These are phyloP conservation scores for Caenorhabditis sinica DNA, from an alignment of 2,888 invertebrate genomes.

Conservation along the genomic window DNA sequence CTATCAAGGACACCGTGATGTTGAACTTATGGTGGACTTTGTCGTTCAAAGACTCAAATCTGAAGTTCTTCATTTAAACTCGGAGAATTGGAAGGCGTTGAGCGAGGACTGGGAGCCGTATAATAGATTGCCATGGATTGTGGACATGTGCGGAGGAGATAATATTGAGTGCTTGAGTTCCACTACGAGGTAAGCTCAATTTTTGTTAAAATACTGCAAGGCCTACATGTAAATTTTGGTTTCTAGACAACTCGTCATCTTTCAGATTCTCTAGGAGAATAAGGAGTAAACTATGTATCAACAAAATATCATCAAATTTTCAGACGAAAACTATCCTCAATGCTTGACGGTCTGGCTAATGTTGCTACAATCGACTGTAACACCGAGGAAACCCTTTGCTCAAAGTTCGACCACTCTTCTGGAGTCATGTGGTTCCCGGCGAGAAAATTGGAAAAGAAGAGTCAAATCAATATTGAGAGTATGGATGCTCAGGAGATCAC, in stretches of 20 bases:
- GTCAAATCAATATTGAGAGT: constrained; percentile 80
- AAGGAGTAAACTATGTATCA: not conserved
- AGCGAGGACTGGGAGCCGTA: constrained; percentile 72
- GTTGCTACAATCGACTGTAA: constrained; percentile 86
- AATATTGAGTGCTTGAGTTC: constrained; percentile 69
- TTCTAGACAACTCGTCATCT: not conserved
- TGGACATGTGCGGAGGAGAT: constrained; percentile 86
- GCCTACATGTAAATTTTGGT: not conserved
- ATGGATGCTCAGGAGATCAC: constrained; percentile 86
- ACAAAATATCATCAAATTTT: constrained; percentile 14
- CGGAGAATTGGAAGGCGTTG: constrained; percentile 74
- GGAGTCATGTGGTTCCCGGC: constrained; percentile 84
- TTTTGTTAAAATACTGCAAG: no score
- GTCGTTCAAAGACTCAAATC: constrained; percentile 87
- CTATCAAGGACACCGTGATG: constrained; percentile 87
- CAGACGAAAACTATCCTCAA: constrained; percentile 87
- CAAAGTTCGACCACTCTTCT: constrained; percentile 83
- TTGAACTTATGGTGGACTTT: constrained; percentile 87
- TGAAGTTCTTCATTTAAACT: constrained; percentile 76
- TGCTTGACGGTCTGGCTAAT: constrained; percentile 86
- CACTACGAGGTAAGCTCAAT: constrained; percentile 26
- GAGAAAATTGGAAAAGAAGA: constrained; percentile 73
- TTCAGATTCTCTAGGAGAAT: not conserved
- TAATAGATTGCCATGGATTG: constrained; percentile 85
- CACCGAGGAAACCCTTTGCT: constrained; percentile 85